Evolutionary conservation across 2,113 vertebrate species (phyloP).

Genomic region (Trichomycterus rosablanca): DNA sequence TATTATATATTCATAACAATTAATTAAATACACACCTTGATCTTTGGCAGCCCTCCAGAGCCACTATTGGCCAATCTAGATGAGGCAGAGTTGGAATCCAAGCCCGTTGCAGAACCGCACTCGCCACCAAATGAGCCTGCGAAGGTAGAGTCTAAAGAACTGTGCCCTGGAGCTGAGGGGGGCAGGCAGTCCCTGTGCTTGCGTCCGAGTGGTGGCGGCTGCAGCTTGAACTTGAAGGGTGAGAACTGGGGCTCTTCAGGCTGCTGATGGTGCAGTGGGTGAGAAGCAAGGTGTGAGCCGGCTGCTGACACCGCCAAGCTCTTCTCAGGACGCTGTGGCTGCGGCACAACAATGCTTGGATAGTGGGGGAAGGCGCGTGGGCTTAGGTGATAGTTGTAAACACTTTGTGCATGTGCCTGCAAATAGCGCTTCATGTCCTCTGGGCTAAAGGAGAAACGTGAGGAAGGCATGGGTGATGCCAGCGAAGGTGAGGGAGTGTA

Average conservation of each 20-base stretch:
- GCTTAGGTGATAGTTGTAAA: conserved; percentile 94
- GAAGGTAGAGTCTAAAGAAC: conserved; percentile 25
- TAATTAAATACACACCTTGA: conserved; percentile 66
- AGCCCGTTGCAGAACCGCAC: conserved; percentile 33
- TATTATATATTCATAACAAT: no score
- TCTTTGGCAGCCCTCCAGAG: conserved; percentile 66
- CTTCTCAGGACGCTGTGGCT: conserved; percentile 80
- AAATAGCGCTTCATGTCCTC: conserved; percentile 95
- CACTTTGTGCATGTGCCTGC: conserved; percentile 86
- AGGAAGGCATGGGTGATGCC: conserved; percentile 77
- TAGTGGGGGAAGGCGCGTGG: conserved; percentile 89
- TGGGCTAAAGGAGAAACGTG: conserved; percentile 87
- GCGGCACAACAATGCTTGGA: conserved; percentile 82
- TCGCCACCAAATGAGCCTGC: conserved; percentile 36
- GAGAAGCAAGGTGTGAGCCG: conserved; percentile 56
- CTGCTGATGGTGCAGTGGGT: conserved; percentile 56
- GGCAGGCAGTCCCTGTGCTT: conserved; percentile 71
- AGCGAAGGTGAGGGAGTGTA: conserved; percentile 86
- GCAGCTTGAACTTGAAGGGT: conserved; percentile 89
- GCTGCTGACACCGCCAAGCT: conserved; percentile 18
- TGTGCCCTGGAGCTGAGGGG: conserved; percentile 9
- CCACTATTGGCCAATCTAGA: conserved; percentile 24
- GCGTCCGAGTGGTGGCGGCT: conserved; percentile 81
- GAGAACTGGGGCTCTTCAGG: conserved; percentile 66
- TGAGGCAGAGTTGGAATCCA: conserved; percentile 31